A percentile compares a stretch with the other conserved stretches of the same genome.
phyloP scores from a whole-genome alignment of 2,113 vertebrate species.

The Chloebia gouldiae region DNA sequence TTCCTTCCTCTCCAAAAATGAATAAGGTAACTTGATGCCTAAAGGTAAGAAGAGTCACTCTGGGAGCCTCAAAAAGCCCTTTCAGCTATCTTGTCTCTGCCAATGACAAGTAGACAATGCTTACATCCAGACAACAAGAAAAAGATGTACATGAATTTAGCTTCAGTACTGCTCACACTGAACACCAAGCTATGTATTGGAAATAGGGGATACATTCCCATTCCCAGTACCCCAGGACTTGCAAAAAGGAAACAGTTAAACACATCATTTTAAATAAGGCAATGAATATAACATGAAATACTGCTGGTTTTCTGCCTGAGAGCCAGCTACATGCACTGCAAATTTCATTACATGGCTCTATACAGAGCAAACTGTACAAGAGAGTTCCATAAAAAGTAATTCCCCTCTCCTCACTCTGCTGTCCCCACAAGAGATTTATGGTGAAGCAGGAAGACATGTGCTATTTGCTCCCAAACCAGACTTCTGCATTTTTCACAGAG shows the following conservation, averaged over 20 bases:
- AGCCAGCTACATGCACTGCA: background rate
- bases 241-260: background rate
- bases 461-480: background rate
- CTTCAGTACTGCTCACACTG: background rate
- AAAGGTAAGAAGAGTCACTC: background rate
- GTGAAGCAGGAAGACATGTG: background rate
- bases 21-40: background rate
- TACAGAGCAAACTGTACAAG: rapidly evolving
- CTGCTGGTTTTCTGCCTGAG: background rate
- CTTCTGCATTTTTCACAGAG: background rate
- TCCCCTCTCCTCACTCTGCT: background rate
- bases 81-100: background rate
- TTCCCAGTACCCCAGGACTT: background rate
- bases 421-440: background rate
- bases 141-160: background rate
- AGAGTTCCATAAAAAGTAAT: background rate
- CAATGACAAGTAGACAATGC: background rate
- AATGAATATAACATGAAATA: background rate
- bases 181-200: background rate
- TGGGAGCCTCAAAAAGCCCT: background rate
- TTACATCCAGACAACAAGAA: background rate
- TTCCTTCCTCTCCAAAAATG: background rate
- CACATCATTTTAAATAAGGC: background rate
- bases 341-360: background rate
- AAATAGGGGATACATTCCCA: background rate